Percentiles rank a stretch among this genome's conserved stretches.
Evolutionary conservation across 2,113 vertebrate species (phyloP).

Genomic region (Cathartes aura): DNA sequence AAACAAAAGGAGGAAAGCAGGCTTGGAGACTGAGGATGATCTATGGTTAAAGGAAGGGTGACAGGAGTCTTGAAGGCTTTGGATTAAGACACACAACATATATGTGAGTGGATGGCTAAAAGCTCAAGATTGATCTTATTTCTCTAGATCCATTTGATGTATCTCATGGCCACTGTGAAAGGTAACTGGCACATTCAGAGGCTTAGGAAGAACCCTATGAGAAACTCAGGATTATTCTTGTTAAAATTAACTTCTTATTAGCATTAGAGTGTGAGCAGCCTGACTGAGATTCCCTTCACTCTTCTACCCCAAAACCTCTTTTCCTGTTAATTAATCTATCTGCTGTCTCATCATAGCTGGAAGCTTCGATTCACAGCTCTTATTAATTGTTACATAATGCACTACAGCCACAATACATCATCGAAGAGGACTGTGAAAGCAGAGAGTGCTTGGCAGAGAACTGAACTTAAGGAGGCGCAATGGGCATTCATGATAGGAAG

Average conservation of each 20-base stretch:
- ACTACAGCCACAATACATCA: not conserved
- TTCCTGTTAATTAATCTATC: slow-evolving; percentile 2
- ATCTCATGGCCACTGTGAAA: not conserved
- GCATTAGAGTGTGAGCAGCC: not conserved
- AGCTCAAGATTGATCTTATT: not conserved
- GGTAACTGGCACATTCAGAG: not conserved
- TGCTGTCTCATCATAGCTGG: not conserved
- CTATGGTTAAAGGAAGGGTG: not conserved
- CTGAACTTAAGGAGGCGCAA: not conserved
- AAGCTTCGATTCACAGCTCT: not conserved
- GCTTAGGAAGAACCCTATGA: not conserved
- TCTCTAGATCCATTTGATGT: not conserved
- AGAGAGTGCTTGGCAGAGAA: not conserved
- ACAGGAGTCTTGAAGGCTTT: not conserved
- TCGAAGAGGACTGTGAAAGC: not conserved
- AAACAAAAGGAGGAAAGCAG: not conserved
- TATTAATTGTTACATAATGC: slow-evolving; percentile 19
- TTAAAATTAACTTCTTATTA: not conserved
- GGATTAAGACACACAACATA: not conserved
- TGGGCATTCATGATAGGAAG: not conserved
- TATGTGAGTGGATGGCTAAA: not conserved
- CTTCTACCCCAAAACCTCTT: not conserved
- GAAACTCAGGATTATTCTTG: not conserved
- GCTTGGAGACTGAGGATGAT: not conserved
- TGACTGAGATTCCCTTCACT: not conserved